Evolutionary conservation across 2,888 invertebrate species (phyloP).

Genomic region (Parascotia fuliginaria): DNA sequence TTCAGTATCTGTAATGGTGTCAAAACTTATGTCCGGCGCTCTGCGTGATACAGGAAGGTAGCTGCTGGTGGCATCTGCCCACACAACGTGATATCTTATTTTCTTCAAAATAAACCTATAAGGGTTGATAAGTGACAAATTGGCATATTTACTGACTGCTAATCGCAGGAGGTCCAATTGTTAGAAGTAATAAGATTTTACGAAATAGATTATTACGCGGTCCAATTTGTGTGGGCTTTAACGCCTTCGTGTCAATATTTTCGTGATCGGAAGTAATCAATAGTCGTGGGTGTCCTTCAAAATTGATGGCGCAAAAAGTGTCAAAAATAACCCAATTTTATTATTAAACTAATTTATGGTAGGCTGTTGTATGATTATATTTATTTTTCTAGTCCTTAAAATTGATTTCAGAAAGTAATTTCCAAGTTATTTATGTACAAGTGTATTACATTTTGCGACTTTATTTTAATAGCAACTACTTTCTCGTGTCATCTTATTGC

Average conservation of each 20-base stretch:
- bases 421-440: too few relatives aligned
- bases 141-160: conserved; percentile 56
- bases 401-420: too few relatives aligned
- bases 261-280: conserved; percentile 77
- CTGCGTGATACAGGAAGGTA: conserved; percentile 83
- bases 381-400: neutral
- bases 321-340: conserved; percentile 53
- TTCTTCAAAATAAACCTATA: conserved; percentile 60
- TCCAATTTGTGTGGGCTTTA: conserved; percentile 48
- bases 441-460: too few relatives aligned
- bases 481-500: too few relatives aligned
- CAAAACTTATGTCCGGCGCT: conserved; percentile 80
- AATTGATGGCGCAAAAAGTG: conserved; percentile 52
- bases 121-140: conserved; percentile 75
- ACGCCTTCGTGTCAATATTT: conserved; percentile 43
- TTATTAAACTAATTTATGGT: conserved; percentile 3
- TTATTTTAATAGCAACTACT: too few relatives aligned
- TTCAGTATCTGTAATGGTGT: conserved; percentile 76
- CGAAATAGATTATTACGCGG: conserved; percentile 42
- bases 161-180: conserved; percentile 73
- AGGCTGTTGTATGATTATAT: neutral
- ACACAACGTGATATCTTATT: conserved; percentile 80
- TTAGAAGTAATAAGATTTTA: conserved; percentile 56
- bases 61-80: conserved; percentile 71
- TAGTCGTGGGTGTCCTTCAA: conserved; percentile 52